These are phyloP conservation scores for Lasius platythorax DNA, from an alignment of 2,888 invertebrate genomes.

Conservation along the genomic window DNA sequence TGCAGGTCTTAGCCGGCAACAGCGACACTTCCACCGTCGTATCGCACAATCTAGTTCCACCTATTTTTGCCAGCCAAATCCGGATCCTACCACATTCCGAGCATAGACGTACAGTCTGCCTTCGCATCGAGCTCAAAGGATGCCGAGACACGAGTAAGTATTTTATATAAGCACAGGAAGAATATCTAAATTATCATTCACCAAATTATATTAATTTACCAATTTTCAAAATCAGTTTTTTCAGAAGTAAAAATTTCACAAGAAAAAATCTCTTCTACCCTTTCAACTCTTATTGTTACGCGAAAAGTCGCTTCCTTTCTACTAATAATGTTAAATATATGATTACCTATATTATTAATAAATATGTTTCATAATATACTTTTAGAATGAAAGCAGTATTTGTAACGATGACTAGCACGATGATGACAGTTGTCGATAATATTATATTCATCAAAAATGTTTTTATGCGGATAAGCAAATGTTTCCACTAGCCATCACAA, in stretches of 20 bases:
- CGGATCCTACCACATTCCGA: constrained; percentile 91
- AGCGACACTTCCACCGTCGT: constrained; percentile 91
- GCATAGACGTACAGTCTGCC: constrained; percentile 91
- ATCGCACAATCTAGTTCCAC: constrained; percentile 89
- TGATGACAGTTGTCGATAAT: constrained; percentile 22
- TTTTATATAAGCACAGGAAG: not conserved
- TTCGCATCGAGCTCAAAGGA: constrained; percentile 91
- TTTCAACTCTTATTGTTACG: not conserved
- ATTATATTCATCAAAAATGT: not conserved
- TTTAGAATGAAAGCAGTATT: constrained; percentile 1
- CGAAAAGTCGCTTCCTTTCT: not conserved
- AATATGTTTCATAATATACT: constrained; percentile 8
- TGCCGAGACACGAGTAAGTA: constrained; percentile 90
- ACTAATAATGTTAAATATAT: not conserved
- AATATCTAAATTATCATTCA: not conserved
- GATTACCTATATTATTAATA: not conserved
- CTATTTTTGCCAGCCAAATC: constrained; percentile 91
- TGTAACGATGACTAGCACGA: constrained; percentile 4
- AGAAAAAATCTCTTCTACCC: not conserved
- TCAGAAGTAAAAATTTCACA: not conserved
- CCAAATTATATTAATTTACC: not conserved
- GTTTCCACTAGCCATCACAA: constrained; percentile 28
- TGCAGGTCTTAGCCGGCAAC: constrained; percentile 91
- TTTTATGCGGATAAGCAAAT: constrained; percentile 37
- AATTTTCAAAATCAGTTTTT: not conserved